Conservation (phyloP, 1,140 invertebrate genomes). For the Neuroterus valhalla region DNA sequence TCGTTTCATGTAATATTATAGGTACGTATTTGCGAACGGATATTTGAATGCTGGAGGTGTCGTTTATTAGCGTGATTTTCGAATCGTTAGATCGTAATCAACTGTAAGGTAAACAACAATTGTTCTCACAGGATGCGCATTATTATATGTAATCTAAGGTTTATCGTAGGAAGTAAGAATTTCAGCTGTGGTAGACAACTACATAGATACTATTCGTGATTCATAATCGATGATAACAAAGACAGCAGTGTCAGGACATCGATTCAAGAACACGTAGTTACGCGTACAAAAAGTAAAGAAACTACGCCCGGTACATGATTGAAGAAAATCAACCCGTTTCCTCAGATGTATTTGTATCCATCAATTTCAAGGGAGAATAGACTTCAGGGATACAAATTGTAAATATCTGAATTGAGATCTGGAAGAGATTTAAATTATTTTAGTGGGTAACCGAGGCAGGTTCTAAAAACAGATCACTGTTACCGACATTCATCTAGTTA, state of each 20-base stretch:
- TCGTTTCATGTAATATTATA: constrained; percentile 44
- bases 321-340: background rate
- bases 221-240: background rate
- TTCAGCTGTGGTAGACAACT: constrained; percentile 74
- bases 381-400: too few species aligned
- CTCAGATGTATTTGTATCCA: background rate
- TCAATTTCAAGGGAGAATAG: too few species aligned
- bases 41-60: constrained; percentile 42
- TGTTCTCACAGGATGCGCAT: constrained; percentile 37
- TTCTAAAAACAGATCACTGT: too few species aligned
- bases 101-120: constrained; percentile 31
- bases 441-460: too few species aligned
- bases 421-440: too few species aligned
- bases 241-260: background rate
- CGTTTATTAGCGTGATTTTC: constrained; percentile 9
- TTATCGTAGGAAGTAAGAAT: constrained; percentile 66
- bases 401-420: too few species aligned
- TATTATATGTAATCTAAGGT: constrained; percentile 57
- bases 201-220: constrained; percentile 58
- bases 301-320: background rate
- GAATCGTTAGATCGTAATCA: constrained; percentile 31
- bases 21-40: constrained; percentile 29
- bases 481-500: too few species aligned
- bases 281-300: constrained; percentile 23
- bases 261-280: constrained; percentile 4